Base-by-base conservation (phyloP, 1,140 invertebrate genomes). In the Theocolax elegans region DNA sequence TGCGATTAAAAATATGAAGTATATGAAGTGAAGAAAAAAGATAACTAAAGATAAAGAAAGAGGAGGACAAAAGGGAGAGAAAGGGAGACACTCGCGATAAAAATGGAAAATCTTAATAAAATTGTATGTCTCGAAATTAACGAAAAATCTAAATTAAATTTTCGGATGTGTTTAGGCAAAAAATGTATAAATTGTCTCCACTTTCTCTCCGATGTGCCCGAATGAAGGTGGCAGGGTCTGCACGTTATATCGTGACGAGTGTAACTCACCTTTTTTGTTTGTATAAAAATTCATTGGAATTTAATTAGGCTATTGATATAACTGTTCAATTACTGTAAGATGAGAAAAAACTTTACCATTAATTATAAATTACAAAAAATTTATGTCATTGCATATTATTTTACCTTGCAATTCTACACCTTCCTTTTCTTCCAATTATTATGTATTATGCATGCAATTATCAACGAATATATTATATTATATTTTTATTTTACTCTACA, bases 281-380 rank as follows among this genome's bases (percentile, higher is more conserved):
- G 79, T 82, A 82, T 80, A 81, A 81, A 79, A 71, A 81, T 80
- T 81, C 79, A 80, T 82, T 78, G 79, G 76, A 82, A 80, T 81
- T 81, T 81, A 80, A 81, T 81, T 82, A 82, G 76, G 76, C 67
- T 81, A 81, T 82, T 81, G 74, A 81, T 80, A 80, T 82, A 81
- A 82, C 79, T 81, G 80, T 81, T 82, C 72, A 74, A 82, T 79
- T 80, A 81, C 77, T 82, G 79, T 82, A 81, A 81, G 80, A 79
- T 77, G 76, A 81, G 73, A 75, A 79, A 79, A 81, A 79, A 82
- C 73, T 80, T 80, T 81, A 81, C 76, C 77, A 81, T 81, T 82
- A 80, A 81, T 80, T 81, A 81, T 81, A 81, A 80, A 81, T 81
- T 80, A 77, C 79, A 79, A 80, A 81, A 80, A 81, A 80, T 40